Evolutionary conservation across 2,888 invertebrate species (phyloP), one percentile per base, ranked within the genome.

Genomic region (Parnassius orleans): DNA sequence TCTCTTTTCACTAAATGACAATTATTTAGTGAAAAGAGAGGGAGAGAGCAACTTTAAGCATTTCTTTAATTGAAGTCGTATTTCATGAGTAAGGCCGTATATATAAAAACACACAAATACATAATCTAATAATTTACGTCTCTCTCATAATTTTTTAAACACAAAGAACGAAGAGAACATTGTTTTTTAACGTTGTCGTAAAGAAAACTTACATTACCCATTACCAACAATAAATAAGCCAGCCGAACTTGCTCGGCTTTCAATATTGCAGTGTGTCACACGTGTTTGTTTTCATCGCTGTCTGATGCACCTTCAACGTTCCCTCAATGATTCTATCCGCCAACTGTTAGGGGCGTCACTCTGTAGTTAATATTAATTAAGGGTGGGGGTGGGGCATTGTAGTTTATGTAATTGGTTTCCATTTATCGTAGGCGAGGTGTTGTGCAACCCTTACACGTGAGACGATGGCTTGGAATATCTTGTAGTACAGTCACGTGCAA

Each of bases 251-350:
- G 69, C 60, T 74, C 55, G 50, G 47, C 52, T 56, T 46, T 15
- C 69, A 50, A 2, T 3, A 57, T 19, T 46, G 19, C 79, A 61
- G 77, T 88, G 69, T 77, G 75, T 75, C 70, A n/a, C 69, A 64
- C 60, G 54, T 80, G 78, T 88, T 86, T 87, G 84, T 87, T 87
- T 87, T 83, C 83, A 77, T 75, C 77, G 80, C 75, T 83, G 87
- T 84, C 82, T 82, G 82, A 80, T 86, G 84, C 86, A 87, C 78
- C 70, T 68, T 68, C 57, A 73, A 72, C 80, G 77, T 84, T 79
- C 83, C 83, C 81, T 82, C 77, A 80, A 78, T 77, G 80, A 80
- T 80, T 79, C 75, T 74, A 72, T 72, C 71, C 76, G 68, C 76
- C 79, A 74, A 79, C 78, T 78, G 79, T 75, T 72, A 70, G 81